Conservation (phyloP, 2,888 invertebrate species). For the Catocala fraxini region DNA sequence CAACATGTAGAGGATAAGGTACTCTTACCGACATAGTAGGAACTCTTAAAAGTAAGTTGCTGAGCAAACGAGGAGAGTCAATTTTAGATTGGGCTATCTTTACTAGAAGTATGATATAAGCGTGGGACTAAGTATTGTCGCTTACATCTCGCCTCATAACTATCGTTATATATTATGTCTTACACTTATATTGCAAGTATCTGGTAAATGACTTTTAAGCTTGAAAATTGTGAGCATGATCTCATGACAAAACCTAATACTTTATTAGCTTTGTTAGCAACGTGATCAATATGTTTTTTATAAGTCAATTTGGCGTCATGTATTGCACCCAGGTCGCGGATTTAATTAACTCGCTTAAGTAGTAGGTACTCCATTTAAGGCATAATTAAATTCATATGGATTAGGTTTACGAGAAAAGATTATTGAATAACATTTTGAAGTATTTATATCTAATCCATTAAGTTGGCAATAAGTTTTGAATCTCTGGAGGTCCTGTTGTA, state of each 20-base stretch:
- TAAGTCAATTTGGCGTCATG: conserved; percentile 16
- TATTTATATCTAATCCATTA: conserved; percentile 13
- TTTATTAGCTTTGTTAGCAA: conserved; percentile 2
- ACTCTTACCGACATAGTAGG: too few species aligned
- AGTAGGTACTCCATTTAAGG: background rate
- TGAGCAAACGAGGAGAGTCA: too few species aligned
- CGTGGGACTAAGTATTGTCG: too few species aligned
- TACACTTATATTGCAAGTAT: too few species aligned
- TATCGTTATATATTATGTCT: too few species aligned
- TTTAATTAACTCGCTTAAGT: conserved; percentile 3
- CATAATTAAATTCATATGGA: conserved; percentile 2
- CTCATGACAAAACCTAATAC: background rate
- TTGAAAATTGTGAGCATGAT: background rate
- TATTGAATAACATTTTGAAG: conserved; percentile 1
- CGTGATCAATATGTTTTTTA: conserved; percentile 17
- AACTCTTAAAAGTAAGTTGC: too few species aligned
- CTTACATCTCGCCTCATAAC: too few species aligned
- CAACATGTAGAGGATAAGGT: too few species aligned
- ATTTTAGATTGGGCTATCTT: too few species aligned
- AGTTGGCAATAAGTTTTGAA: conserved; percentile 17
- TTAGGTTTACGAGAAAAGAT: background rate
- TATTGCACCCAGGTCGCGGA: conserved; percentile 15
- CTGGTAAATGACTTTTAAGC: background rate
- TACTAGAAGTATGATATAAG: too few species aligned
- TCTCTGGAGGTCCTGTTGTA: conserved; percentile 19